A percentile compares a stretch with the other conserved stretches of the same genome.
Evolutionary conservation across 2,888 invertebrate genomes (phyloP).

Genomic region (Drosophila lacicola): DNA sequence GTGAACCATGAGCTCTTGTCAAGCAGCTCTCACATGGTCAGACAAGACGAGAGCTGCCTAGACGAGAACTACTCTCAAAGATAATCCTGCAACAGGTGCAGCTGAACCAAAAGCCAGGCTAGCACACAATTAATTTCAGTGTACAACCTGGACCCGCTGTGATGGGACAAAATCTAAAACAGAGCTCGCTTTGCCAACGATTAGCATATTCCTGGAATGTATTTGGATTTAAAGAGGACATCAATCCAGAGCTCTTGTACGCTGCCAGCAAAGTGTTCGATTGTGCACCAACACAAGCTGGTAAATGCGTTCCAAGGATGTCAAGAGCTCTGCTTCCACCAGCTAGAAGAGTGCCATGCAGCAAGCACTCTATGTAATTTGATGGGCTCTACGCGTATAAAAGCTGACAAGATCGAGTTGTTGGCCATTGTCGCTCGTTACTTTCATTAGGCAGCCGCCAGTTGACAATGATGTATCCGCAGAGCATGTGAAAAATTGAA

Average conservation of each 20-base stretch:
- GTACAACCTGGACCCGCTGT: not conserved
- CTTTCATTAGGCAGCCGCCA: slow-evolving; percentile 72
- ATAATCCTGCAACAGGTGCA: not conserved
- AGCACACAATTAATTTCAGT: slow-evolving; percentile 18
- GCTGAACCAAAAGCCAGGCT: not conserved
- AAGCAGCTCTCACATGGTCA: no score
- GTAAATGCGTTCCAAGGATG: slow-evolving; percentile 32
- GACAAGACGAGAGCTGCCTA: no score
- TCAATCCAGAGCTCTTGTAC: slow-evolving; percentile 41
- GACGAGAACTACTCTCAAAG: no score
- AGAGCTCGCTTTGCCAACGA: slow-evolving; percentile 2
- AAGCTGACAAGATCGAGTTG: slow-evolving; percentile 48
- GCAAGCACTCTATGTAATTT: slow-evolving; percentile 36
- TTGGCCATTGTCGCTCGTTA: slow-evolving; percentile 73
- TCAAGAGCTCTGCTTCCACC: slow-evolving; percentile 1
- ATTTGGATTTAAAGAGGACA: slow-evolving; percentile 54
- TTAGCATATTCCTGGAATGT: slow-evolving; percentile 57
- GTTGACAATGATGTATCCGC: slow-evolving; percentile 82
- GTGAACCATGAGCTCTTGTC: no score
- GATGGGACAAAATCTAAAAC: no score
- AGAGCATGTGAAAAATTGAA: slow-evolving; percentile 79
- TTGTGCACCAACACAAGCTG: slow-evolving; percentile 25
- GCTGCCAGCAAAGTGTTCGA: slow-evolving; percentile 32
- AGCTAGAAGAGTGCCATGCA: no score
- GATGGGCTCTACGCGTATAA: slow-evolving; percentile 48